These are phyloP conservation scores for Callocephalon fimbriatum DNA, from an alignment of 2,113 vertebrate species.

Conservation along the genomic window DNA sequence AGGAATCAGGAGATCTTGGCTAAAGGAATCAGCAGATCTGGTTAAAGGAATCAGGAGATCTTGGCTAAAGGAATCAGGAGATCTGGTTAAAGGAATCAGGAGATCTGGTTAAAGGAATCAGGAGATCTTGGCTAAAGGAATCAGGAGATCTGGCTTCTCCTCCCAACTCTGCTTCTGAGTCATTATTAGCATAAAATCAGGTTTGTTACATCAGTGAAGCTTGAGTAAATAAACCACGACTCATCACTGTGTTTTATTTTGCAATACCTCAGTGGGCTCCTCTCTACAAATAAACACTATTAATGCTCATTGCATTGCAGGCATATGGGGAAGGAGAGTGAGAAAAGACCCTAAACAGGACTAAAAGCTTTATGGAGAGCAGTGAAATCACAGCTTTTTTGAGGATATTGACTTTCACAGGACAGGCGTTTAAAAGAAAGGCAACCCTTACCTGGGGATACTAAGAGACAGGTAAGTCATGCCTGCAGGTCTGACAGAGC, in stretches of 20 bases:
- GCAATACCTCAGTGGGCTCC: slow-evolving; percentile 58
- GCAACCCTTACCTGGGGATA: not conserved
- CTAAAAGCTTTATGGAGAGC: not conserved
- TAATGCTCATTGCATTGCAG: not conserved
- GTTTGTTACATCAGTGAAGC: slow-evolving; percentile 68
- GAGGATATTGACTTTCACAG: not conserved
- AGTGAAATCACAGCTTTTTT: not conserved
- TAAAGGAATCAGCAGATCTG: slow-evolving; percentile 30
- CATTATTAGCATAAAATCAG: slow-evolving; percentile 68
- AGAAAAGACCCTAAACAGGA: not conserved
- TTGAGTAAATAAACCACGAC: slow-evolving; percentile 68
- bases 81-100: slow-evolving; percentile 12
- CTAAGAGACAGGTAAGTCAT: not conserved
- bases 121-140: slow-evolving; percentile 31
- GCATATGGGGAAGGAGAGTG: not conserved
- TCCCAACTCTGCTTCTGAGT: slow-evolving; percentile 47
- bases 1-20: slow-evolving; percentile 40
- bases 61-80: too few species aligned
- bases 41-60: slow-evolving; percentile 46
- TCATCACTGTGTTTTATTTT: slow-evolving; percentile 66
- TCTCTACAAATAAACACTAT: slow-evolving; percentile 53
- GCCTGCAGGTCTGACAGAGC: not conserved
- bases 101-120: slow-evolving; percentile 47
- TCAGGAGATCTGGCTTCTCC: slow-evolving; percentile 54
- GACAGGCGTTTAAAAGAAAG: not conserved